Conservation (phyloP, 2,888 invertebrate genomes). For the Caenorhabditis auriculariae region DNA sequence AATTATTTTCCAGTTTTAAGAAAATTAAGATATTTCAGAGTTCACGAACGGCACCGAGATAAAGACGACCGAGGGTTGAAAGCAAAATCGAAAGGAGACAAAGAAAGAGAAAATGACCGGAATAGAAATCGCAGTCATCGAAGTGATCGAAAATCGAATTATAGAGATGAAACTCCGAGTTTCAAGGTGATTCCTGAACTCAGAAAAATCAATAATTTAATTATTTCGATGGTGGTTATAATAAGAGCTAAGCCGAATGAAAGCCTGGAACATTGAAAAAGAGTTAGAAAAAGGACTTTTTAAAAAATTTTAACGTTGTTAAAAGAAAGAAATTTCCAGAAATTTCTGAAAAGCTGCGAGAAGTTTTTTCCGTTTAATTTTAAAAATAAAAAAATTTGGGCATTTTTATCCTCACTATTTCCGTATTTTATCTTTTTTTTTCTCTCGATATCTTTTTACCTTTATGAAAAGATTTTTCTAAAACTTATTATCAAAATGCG, state of each 20-base stretch:
- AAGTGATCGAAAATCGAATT: constrained; percentile 3
- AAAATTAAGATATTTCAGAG: constrained; percentile 13
- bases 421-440: background rate
- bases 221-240: no score
- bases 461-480: no score
- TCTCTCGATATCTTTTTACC: no score
- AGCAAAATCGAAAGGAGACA: constrained; percentile 20
- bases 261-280: no score
- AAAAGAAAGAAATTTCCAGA: background rate
- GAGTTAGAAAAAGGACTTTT: no score
- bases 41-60: constrained; percentile 30
- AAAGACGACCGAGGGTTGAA: constrained; percentile 28
- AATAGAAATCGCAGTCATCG: constrained; percentile 16
- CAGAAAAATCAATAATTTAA: no score
- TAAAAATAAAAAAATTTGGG: background rate
- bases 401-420: background rate
- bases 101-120: constrained; percentile 14
- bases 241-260: no score
- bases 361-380: no score
- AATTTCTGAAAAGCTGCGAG: no score
- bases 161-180: constrained; percentile 34
- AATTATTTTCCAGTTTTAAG: constrained; percentile 1
- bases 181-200: no score
- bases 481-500: no score
- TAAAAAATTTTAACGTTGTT: background rate